phyloP scores from a whole-genome alignment of 1,140 invertebrate genomes.

The Habropoda laboriosa region DNA sequence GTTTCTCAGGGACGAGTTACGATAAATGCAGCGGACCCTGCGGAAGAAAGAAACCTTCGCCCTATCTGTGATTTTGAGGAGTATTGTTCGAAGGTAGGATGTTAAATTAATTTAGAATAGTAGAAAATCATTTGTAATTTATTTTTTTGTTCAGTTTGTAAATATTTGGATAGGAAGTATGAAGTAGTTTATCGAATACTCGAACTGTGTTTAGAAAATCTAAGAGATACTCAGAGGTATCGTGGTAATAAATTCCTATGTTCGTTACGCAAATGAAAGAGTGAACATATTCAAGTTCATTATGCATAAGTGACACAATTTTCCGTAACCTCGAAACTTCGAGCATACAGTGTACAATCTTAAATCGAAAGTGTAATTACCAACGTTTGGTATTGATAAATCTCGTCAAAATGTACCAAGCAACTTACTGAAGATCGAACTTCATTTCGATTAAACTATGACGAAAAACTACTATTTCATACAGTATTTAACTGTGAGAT shows the following conservation, averaged over 20 bases:
- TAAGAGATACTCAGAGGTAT: not conserved
- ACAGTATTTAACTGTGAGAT: not conserved
- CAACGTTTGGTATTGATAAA: not conserved
- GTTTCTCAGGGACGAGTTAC: not conserved
- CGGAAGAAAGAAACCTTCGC: not conserved
- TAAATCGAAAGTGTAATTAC: conserved; percentile 5
- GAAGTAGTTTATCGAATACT: too few species aligned
- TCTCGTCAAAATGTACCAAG: too few species aligned
- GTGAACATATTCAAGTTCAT: not conserved
- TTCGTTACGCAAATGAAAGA: conserved; percentile 9
- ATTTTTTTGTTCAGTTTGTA: too few species aligned
- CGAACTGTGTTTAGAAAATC: not conserved
- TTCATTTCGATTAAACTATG: not conserved
- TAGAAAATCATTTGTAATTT: too few species aligned
- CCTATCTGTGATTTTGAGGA: too few species aligned
- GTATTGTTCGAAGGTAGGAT: not conserved
- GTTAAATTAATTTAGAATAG: too few species aligned
- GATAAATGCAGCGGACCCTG: not conserved
- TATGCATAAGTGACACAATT: not conserved
- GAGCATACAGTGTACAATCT: not conserved
- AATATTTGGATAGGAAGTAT: too few species aligned
- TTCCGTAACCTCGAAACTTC: conserved; percentile 2
- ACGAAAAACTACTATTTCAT: not conserved
- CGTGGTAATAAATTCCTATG: not conserved
- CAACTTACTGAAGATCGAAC: not conserved